A percentile compares a stretch with the other conserved stretches of the same genome.
Conservation (phyloP, 2,888 invertebrate species). For the Drosophila setosimentum region DNA sequence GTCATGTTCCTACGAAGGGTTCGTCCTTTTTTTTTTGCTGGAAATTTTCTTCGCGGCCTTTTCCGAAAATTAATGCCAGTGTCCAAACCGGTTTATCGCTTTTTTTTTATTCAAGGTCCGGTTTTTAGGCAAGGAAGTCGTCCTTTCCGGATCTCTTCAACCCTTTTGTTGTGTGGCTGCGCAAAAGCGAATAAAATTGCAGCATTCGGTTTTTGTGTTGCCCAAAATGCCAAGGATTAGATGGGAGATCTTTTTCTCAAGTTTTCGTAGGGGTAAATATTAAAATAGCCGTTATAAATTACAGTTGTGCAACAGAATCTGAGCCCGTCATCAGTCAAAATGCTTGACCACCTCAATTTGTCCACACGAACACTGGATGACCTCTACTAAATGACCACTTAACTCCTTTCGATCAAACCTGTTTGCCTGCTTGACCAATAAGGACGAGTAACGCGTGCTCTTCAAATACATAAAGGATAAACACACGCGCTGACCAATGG, state of each 20-base stretch:
- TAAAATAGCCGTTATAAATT: constrained; percentile 72
- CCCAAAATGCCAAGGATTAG: constrained; percentile 43
- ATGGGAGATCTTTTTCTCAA: constrained; percentile 70
- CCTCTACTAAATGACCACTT: constrained; percentile 38
- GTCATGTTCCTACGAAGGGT: constrained; percentile 63
- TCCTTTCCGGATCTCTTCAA: constrained; percentile 65
- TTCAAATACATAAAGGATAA: constrained; percentile 29
- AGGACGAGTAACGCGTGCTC: constrained; percentile 32
- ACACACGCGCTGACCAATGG: constrained; percentile 67
- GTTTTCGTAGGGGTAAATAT: constrained; percentile 29
- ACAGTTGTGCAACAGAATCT: constrained; percentile 2
- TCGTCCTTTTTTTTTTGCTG: constrained; percentile 55
- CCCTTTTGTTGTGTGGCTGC: constrained; percentile 72
- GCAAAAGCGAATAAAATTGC: constrained; percentile 71
- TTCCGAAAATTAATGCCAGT: constrained; percentile 69
- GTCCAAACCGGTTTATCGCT: constrained; percentile 78
- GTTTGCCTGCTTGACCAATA: constrained; percentile 59
- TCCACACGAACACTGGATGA: constrained; percentile 60
- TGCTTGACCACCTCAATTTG: constrained; percentile 52
- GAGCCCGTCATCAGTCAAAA: neutral
- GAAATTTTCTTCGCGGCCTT: constrained; percentile 74
- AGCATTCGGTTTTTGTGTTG: constrained; percentile 61
- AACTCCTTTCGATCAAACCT: constrained; percentile 59
- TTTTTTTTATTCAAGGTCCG: constrained; percentile 68
- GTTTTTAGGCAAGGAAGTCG: constrained; percentile 65